phyloP scores from a whole-genome alignment of 2,113 vertebrate species.

The Corydoras sp. region DNA sequence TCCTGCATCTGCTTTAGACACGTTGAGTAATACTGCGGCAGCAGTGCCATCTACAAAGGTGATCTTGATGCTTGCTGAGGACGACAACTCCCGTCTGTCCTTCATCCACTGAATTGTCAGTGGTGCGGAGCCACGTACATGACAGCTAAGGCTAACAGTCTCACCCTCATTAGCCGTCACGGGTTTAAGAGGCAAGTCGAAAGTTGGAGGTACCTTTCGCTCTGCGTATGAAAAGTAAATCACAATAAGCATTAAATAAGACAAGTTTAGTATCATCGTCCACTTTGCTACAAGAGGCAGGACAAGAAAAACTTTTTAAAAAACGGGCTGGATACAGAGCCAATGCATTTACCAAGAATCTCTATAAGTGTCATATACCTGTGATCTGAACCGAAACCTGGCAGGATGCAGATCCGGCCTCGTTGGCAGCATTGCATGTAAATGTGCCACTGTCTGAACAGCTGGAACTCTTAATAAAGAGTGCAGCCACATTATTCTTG shows the following conservation, averaged over 20 bases:
- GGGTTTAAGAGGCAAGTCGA: conserved; percentile 81
- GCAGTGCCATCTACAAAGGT: conserved; percentile 81
- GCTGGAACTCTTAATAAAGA: conserved; percentile 75
- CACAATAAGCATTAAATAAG: not conserved
- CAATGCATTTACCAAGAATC: too few relatives aligned
- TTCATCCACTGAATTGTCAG: conserved; percentile 91
- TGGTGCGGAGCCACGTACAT: conserved; percentile 80
- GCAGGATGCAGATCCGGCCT: conserved; percentile 78
- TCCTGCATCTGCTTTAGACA: conserved; percentile 74
- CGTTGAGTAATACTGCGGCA: conserved; percentile 72
- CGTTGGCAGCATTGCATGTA: conserved; percentile 82
- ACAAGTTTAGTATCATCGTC: not conserved
- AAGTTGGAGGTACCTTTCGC: conserved; percentile 81
- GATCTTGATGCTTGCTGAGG: conserved; percentile 75
- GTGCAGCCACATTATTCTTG: conserved; percentile 76
- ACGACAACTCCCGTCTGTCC: conserved; percentile 79
- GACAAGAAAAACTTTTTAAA: not conserved
- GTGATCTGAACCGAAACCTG: conserved; percentile 76
- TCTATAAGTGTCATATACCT: conserved; percentile 62
- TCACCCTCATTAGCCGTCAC: conserved; percentile 74
- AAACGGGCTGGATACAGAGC: not conserved
- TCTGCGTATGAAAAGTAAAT: conserved; percentile 67
- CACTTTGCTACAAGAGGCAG: not conserved
- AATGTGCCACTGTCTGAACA: conserved; percentile 78
- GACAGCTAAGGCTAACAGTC: conserved; percentile 77